A percentile compares a stretch with the other conserved stretches of the same genome.
These are phyloP conservation scores for Malacoctenus gilli DNA, from an alignment of 2,797 vertebrate species.

Conservation along the genomic window DNA sequence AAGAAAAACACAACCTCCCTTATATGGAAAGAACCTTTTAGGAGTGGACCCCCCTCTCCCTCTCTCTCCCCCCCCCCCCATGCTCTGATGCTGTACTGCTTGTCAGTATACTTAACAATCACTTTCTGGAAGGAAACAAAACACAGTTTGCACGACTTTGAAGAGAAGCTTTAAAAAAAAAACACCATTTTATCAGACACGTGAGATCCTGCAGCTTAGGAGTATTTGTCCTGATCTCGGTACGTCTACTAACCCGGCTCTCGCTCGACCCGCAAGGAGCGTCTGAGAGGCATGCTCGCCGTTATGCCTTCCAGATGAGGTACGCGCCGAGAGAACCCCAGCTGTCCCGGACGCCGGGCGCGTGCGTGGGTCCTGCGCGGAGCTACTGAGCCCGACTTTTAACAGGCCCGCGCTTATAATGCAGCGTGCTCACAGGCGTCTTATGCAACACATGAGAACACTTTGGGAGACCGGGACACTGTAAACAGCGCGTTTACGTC, in stretches of 20 bases:
- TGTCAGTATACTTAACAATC: conserved; percentile 54
- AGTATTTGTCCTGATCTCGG: conserved; percentile 47
- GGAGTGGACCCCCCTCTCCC: conserved; percentile 71
- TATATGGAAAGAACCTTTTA: conserved; percentile 87
- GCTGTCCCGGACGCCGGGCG: conserved; percentile 23
- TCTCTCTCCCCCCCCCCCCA: too few species aligned
- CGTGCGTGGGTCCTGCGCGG: conserved; percentile 34
- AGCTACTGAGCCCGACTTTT: conserved; percentile 40
- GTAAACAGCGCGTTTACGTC: conserved; percentile 13
- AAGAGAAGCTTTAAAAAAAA: conserved; percentile 40
- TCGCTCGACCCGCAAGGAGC: conserved; percentile 29
- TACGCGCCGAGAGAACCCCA: conserved; percentile 35
- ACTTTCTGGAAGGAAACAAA: conserved; percentile 56
- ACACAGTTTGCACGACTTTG: conserved; percentile 30
- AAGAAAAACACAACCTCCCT: conserved; percentile 88
- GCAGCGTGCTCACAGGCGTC: conserved; percentile 31
- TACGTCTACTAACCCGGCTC: conserved; percentile 42
- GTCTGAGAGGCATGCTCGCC: conserved; percentile 53
- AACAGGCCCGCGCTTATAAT: conserved; percentile 39
- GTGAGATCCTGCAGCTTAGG: conserved; percentile 16
- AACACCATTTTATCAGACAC: conserved; percentile 29
- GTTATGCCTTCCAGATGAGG: conserved; percentile 71
- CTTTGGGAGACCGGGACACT: conserved; percentile 1
- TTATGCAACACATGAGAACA: conserved; percentile 33
- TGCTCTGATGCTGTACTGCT: conserved; percentile 57